phyloP scores from a whole-genome alignment of 2,888 invertebrate genomes.

The Pandemis corylana region DNA sequence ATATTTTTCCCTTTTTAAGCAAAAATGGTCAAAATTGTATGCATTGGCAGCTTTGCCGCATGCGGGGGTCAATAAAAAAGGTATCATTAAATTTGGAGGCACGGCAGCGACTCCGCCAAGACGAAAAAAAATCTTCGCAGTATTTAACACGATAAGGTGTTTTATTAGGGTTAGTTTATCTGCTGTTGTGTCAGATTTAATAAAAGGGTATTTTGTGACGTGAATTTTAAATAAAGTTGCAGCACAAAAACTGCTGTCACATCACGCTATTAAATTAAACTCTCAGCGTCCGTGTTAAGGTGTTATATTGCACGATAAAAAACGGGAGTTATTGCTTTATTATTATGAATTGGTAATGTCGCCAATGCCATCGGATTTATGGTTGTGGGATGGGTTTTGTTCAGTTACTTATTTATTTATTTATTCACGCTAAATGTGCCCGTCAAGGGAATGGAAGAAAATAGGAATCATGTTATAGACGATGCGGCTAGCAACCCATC shows the following conservation, averaged over 20 bases:
- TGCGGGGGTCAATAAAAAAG: conserved; percentile 21
- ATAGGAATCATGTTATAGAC: too few relatives aligned
- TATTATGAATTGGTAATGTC: conserved; percentile 13
- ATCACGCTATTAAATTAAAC: neutral
- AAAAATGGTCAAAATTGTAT: too few relatives aligned
- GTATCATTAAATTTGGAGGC: conserved; percentile 12
- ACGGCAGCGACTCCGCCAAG: too few relatives aligned
- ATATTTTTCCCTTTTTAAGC: too few relatives aligned
- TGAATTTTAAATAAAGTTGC: conserved; percentile 25
- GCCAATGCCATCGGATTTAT: conserved; percentile 20
- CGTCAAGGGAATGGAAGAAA: too few relatives aligned
- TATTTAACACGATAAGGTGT: conserved; percentile 32
- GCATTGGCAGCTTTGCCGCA: too few relatives aligned
- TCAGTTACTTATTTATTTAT: neutral
- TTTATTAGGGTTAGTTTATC: conserved; percentile 35
- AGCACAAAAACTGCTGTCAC: neutral
- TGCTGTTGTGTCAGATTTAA: conserved; percentile 6
- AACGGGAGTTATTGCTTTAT: neutral
- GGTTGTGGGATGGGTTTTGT: conserved; percentile 11
- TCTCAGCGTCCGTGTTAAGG: neutral
- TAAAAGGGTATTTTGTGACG: conserved; percentile 12
- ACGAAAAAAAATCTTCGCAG: too few relatives aligned
- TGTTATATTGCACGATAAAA: neutral
- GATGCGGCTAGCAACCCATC: too few relatives aligned
- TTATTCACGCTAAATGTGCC: conserved; percentile 17